Base-by-base conservation (phyloP, 1,140 invertebrate genomes). In the Drosophila busckii region DNA sequence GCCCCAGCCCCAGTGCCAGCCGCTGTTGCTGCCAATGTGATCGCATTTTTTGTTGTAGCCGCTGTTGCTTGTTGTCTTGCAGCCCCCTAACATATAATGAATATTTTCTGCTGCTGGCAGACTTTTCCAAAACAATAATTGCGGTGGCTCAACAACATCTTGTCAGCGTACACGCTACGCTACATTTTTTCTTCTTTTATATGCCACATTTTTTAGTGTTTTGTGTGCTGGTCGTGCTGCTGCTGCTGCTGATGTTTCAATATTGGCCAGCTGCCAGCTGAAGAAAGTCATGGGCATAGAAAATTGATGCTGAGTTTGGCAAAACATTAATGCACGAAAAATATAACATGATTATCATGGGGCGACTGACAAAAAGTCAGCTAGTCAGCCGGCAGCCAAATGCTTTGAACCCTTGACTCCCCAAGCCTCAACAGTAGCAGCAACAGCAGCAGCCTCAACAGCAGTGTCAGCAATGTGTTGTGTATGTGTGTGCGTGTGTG, bases 201-300 rank as follows among this genome's bases (percentile, higher is more conserved):
- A 32, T 40, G 22, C n/a, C n/a, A n/a, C n/a, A n/a, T n/a, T 29
- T 26, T 54, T 22, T 32, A 13, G n/a, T 34, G 46, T 67, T 32
- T 48, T 68, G 40, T n/a, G n/a, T n/a, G n/a, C n/a, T n/a, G n/a
- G n/a, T n/a, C n/a, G n/a, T n/a, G n/a, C n/a, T n/a, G n/a, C n/a
- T n/a, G n/a, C n/a, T n/a, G n/a, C n/a, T n/a, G n/a, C n/a, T 26
- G 31, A 16, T 50, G 35, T 45, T 29, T 42, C 52, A 23, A 60
- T 60, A 63, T 71, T 78, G 70, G 71, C 45, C 58, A 73, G 45
- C 45, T 68, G 73, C 68, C 73, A 80, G n/a, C n/a, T n/a, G n/a
- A n/a, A n/a, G n/a, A n/a, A n/a, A 41, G 46, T 12, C 31, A n/a
- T 56, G 50, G 23, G 22, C 34, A 20, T 23, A 29, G 19, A 55